Conservation (phyloP, 2,113 vertebrate genomes). For the Rissa tridactyla region DNA sequence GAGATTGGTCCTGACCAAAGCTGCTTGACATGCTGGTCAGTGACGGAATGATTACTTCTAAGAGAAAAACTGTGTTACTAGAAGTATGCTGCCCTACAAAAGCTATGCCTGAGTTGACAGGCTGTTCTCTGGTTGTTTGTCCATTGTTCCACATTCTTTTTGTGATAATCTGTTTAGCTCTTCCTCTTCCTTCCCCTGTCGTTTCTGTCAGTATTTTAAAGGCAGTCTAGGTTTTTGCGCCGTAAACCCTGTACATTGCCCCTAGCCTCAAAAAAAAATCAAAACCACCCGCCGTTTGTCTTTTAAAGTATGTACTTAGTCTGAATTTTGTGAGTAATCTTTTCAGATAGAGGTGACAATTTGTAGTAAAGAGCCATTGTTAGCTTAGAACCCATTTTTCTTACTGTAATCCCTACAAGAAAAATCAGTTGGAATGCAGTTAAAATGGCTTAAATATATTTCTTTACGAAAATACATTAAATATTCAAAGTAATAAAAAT, state of each 20-base stretch:
- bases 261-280: not conserved
- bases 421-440: not conserved
- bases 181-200: not conserved
- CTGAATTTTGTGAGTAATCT: not conserved
- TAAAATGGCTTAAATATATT: not conserved
- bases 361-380: not conserved
- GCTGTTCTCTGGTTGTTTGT: not conserved
- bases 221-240: not conserved
- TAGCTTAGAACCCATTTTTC: not conserved
- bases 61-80: not conserved
- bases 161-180: not conserved
- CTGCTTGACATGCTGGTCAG: not conserved
- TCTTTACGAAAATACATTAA: not conserved
- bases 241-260: not conserved
- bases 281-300: accelerated
- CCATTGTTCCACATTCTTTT: not conserved
- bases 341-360: not conserved
- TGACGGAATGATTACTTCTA: not conserved
- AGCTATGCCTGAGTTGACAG: not conserved
- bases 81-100: not conserved
- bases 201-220: not conserved
- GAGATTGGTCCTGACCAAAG: not conserved
- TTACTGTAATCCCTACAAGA: not conserved
- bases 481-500: not conserved
- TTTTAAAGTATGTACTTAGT: not conserved